Conservation (phyloP, 1,140 invertebrate genomes). For the Ostrea denselamellosa region DNA sequence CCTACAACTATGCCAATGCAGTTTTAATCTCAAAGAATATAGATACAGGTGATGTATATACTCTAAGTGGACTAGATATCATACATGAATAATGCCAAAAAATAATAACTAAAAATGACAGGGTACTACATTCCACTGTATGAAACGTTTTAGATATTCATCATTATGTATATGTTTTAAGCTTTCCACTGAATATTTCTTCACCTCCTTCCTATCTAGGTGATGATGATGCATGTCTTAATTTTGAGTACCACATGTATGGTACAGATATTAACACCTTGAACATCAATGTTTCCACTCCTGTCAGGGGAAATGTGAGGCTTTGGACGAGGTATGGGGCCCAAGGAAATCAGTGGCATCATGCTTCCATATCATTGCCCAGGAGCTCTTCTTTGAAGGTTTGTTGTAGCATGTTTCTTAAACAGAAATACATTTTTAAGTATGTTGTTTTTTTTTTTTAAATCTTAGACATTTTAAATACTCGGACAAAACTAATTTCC, state of each 20-base stretch:
- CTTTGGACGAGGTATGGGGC: background rate
- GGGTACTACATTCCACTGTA: too few species aligned
- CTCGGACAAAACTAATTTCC: too few species aligned
- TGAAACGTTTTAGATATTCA: too few species aligned
- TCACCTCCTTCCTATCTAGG: background rate
- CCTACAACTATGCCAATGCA: background rate
- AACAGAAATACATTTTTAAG: too few species aligned
- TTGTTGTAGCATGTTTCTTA: background rate
- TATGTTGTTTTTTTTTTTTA: too few species aligned
- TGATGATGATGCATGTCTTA: slow-evolving; percentile 15
- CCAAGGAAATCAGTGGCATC: background rate
- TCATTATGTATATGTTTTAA: too few species aligned
- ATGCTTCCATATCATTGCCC: background rate
- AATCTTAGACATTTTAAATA: too few species aligned
- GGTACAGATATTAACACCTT: background rate
- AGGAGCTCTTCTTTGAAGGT: background rate
- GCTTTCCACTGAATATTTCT: too few species aligned
- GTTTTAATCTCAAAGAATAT: background rate
- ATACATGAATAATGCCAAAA: background rate
- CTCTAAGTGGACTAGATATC: background rate
- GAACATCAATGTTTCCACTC: slow-evolving; percentile 5
- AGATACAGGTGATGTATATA: background rate
- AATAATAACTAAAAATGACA: too few species aligned
- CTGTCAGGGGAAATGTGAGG: background rate
- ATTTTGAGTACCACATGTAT: slow-evolving; percentile 9